phyloP scores from a whole-genome alignment of 2,113 vertebrate genomes.

The Origma solitaria region DNA sequence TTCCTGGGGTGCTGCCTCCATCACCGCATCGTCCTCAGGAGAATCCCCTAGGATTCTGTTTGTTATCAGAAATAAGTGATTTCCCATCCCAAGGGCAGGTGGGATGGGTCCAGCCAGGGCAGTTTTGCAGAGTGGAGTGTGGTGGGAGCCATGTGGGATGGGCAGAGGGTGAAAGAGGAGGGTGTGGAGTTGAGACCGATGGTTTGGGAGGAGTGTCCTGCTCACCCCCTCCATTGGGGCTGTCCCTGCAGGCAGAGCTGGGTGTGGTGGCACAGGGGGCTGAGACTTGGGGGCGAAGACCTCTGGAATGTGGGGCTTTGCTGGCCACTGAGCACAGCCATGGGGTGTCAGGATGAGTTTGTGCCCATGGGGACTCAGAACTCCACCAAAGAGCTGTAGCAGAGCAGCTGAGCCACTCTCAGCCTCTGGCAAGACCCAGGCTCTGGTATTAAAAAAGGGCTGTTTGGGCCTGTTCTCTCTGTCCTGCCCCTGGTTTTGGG shows the following conservation, averaged over 20 bases:
- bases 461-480: not conserved
- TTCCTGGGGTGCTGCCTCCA: not conserved
- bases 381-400: not conserved
- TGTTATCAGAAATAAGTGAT: accelerated
- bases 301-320: not conserved
- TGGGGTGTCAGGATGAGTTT: not conserved
- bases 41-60: not conserved
- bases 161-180: not conserved
- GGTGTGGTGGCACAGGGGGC: not conserved
- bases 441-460: not conserved
- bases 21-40: accelerated
- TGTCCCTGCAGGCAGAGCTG: not conserved
- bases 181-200: accelerated
- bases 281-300: not conserved
- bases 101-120: not conserved
- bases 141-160: accelerated
- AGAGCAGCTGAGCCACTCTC: accelerated
- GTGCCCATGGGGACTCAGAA: accelerated
- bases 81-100: not conserved
- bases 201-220: not conserved
- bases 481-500: not conserved
- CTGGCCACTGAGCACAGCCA: not conserved
- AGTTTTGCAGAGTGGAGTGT: not conserved
- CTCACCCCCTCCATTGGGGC: accelerated
- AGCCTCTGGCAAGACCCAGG: not conserved